Conservation (phyloP, 2,888 invertebrate species). For the Latrodectus elegans region DNA sequence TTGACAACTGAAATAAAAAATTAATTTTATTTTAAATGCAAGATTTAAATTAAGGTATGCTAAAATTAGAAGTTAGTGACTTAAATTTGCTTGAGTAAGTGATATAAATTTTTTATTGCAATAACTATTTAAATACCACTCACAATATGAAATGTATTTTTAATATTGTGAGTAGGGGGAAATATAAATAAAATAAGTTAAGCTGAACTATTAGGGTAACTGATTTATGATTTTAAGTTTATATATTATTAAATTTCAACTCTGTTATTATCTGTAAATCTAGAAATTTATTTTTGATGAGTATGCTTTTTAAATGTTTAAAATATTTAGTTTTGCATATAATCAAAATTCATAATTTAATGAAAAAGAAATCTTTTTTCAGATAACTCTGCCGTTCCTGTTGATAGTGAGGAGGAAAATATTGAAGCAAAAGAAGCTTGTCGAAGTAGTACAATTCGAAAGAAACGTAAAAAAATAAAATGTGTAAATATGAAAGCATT, state of each 20-base stretch:
- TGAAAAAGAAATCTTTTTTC: neutral
- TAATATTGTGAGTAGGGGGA: too few relatives aligned
- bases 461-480: slow-evolving; percentile 38
- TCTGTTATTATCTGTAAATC: neutral
- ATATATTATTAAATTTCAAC: neutral
- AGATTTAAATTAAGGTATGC: too few relatives aligned
- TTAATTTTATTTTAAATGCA: too few relatives aligned
- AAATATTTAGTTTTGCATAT: neutral
- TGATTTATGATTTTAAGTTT: neutral
- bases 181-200: too few relatives aligned
- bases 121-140: too few relatives aligned
- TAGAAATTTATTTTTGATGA: neutral
- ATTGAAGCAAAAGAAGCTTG: slow-evolving; percentile 9
- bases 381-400: neutral
- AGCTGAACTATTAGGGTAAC: neutral
- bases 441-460: slow-evolving; percentile 25
- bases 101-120: too few relatives aligned
- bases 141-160: too few relatives aligned
- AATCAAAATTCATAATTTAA: neutral
- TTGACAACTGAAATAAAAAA: too few relatives aligned
- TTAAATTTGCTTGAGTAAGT: too few relatives aligned
- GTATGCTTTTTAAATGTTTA: neutral
- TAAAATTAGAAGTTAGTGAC: too few relatives aligned
- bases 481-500: slow-evolving; percentile 48
- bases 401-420: neutral